Conservation (phyloP, 2,113 vertebrate species). For the Hemiscyllium ocellatum region DNA sequence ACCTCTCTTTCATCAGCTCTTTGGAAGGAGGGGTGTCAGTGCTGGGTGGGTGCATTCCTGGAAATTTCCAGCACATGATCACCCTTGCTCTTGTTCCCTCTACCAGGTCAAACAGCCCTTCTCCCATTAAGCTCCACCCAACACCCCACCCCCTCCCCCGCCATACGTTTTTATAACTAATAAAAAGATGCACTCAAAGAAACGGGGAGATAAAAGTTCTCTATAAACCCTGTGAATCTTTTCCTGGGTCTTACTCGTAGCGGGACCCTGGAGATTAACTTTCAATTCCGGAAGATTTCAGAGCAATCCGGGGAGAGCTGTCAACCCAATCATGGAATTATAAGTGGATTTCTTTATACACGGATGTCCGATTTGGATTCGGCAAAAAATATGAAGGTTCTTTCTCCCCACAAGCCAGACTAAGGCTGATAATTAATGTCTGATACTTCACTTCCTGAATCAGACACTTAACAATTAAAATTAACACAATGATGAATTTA, state of each 20-base stretch:
- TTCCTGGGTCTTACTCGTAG: neutral
- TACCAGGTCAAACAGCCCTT: neutral
- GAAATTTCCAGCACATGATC: neutral
- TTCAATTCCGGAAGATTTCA: neutral
- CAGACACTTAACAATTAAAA: neutral
- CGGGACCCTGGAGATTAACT: neutral
- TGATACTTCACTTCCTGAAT: neutral
- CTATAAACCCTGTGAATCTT: neutral
- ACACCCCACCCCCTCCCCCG: neutral
- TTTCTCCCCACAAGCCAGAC: neutral
- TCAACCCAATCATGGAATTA: neutral
- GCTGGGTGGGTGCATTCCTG: neutral
- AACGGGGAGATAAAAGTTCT: neutral
- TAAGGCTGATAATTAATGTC: neutral
- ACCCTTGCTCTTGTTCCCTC: no score
- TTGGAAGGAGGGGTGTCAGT: neutral
- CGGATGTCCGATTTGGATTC: neutral
- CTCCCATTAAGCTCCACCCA: neutral
- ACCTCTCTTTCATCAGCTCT: neutral
- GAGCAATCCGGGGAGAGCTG: neutral
- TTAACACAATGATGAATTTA: neutral
- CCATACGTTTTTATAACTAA: neutral
- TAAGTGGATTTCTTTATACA: neutral
- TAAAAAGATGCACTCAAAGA: no score
- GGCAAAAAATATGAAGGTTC: neutral